Conservation (phyloP, 2,797 vertebrate species). For the Synanceia verrucosa region DNA sequence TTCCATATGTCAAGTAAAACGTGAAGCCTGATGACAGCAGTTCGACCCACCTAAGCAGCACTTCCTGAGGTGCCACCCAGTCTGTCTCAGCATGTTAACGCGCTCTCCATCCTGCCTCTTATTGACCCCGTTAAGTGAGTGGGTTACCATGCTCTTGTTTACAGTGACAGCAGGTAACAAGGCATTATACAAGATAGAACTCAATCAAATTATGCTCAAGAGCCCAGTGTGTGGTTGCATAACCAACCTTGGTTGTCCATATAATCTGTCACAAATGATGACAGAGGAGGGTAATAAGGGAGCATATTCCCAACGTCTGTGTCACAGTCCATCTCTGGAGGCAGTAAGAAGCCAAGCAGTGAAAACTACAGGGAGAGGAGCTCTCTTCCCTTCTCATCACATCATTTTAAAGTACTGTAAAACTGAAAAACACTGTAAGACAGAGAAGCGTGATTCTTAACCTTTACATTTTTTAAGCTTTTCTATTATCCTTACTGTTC, state of each 20-base stretch:
- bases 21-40: neutral
- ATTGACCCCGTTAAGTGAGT: slow-evolving; percentile 80
- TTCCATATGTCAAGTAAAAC: neutral
- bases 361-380: neutral
- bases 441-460: neutral
- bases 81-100: slow-evolving; percentile 17
- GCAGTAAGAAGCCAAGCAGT: neutral
- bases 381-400: neutral
- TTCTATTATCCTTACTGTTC: slow-evolving; percentile 14
- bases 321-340: slow-evolving; percentile 48
- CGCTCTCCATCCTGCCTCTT: slow-evolving; percentile 71
- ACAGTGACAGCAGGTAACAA: slow-evolving; percentile 79
- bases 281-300: slow-evolving; percentile 76
- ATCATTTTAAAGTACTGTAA: slow-evolving; percentile 7
- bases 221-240: slow-evolving; percentile 74
- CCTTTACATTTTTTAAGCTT: slow-evolving; percentile 6
- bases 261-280: slow-evolving; percentile 74
- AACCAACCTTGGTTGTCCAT: slow-evolving; percentile 76
- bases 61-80: slow-evolving; percentile 8
- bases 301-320: slow-evolving; percentile 56
- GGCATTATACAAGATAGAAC: slow-evolving; percentile 79
- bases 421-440: neutral
- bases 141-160: slow-evolving; percentile 69
- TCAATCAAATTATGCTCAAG: slow-evolving; percentile 80
- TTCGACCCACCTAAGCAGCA: neutral